Evolutionary conservation across 2,888 invertebrate species (phyloP).

Genomic region (Dromius quadrimaculatus): DNA sequence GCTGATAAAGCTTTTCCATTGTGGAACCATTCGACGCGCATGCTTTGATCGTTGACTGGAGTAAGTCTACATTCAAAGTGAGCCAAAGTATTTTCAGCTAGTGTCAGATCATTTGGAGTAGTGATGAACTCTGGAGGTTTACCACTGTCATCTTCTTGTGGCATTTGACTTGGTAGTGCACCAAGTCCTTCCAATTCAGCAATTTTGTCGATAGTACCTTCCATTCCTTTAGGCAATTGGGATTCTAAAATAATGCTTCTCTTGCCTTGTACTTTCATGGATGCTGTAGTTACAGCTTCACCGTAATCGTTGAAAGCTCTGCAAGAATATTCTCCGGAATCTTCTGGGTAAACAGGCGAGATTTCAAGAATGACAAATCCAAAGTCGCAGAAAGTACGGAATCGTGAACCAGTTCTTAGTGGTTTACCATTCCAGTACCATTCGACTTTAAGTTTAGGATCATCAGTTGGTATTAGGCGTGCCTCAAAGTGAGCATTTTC

Average conservation of each 20-base stretch:
- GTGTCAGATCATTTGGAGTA: conserved; percentile 84
- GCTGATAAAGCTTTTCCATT: conserved; percentile 93
- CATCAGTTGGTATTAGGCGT: conserved; percentile 88
- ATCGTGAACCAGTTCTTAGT: conserved; percentile 88
- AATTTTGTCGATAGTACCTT: conserved; percentile 92
- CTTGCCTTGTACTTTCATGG: conserved; percentile 92
- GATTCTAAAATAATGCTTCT: conserved; percentile 92
- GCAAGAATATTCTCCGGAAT: conserved; percentile 92
- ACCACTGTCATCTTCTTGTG: conserved; percentile 85
- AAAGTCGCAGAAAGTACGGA: conserved; percentile 97
- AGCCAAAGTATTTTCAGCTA: conserved; percentile 89
- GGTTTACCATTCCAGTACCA: conserved; percentile 97
- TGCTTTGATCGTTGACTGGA: conserved; percentile 91
- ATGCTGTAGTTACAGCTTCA: conserved; percentile 89
- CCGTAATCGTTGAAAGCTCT: conserved; percentile 90
- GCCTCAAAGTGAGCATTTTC: conserved; percentile 94
- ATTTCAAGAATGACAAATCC: conserved; percentile 98
- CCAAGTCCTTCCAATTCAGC: conserved; percentile 91
- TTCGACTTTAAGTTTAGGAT: conserved; percentile 90
- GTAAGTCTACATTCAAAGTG: conserved; percentile 92
- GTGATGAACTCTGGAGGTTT: conserved; percentile 93
- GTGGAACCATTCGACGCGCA: conserved; percentile 98
- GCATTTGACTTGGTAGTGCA: conserved; percentile 74
- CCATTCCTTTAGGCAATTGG: conserved; percentile 93
- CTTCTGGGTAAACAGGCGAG: conserved; percentile 96